Percentiles rank a stretch among this genome's conserved stretches.
Evolutionary conservation across 1,140 invertebrate genomes (phyloP).

Genomic region (Eriosoma lanigerum): DNA sequence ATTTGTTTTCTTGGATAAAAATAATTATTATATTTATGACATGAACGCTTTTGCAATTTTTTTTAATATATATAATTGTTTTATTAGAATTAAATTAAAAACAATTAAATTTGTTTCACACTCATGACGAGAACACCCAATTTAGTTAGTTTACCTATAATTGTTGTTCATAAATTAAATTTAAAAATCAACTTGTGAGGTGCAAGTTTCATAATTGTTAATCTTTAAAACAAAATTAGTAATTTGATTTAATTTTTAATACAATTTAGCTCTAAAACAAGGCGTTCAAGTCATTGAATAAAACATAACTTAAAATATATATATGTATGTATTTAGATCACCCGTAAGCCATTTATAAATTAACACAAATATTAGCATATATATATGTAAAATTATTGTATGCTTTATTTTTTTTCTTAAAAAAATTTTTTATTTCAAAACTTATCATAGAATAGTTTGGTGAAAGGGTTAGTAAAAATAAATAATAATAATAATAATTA

Average conservation of each 20-base stretch:
- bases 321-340: conserved; percentile 38
- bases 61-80: conserved; percentile 1
- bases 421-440: conserved; percentile 44
- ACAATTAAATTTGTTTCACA: neutral
- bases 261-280: neutral
- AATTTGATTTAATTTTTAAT: neutral
- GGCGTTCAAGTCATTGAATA: conserved; percentile 35
- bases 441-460: conserved; percentile 51
- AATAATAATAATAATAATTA: conserved; percentile 33
- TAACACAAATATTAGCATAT: conserved; percentile 45
- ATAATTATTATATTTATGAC: conserved; percentile 28
- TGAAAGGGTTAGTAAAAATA: conserved; percentile 51
- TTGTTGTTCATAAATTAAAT: neutral
- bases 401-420: conserved; percentile 42
- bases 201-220: neutral
- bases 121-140: neutral
- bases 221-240: neutral
- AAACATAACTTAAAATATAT: conserved; percentile 4
- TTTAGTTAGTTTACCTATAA: neutral
- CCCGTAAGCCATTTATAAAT: conserved; percentile 40
- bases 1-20: conserved; percentile 26
- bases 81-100: conserved; percentile 9
- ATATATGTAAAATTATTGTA: conserved; percentile 41
- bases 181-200: neutral
- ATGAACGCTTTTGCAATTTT: conserved; percentile 16